Conservation (phyloP, 2,797 vertebrate species). For the Stomatorhinus walkeri region DNA sequence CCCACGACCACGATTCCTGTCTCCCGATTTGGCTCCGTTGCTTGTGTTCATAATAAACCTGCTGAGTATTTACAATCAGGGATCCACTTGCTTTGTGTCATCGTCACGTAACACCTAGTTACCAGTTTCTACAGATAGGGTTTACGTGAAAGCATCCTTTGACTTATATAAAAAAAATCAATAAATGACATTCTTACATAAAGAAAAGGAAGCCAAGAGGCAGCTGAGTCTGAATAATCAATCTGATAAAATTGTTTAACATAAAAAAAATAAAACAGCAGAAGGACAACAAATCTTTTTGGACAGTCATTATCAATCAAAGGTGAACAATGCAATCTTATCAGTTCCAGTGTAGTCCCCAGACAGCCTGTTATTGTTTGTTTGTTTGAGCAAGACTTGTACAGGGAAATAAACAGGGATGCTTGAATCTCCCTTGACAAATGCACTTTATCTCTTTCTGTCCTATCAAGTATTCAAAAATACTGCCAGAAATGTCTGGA, state of each 20-base stretch:
- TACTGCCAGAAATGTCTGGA: slow-evolving; percentile 19
- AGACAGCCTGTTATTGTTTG: slow-evolving; percentile 29
- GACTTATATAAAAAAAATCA: neutral
- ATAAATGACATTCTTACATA: neutral
- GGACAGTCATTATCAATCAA: slow-evolving; percentile 32
- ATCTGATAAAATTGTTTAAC: neutral
- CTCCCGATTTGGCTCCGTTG: no score
- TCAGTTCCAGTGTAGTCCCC: neutral
- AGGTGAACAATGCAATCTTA: neutral
- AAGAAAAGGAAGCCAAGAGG: neutral
- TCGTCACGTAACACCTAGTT: neutral
- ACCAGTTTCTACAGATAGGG: neutral
- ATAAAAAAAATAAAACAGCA: neutral
- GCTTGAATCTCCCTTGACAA: slow-evolving; percentile 18
- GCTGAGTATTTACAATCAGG: no score
- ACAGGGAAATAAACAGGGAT: slow-evolving; percentile 22
- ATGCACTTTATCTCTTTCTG: neutral
- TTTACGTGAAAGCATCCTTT: neutral
- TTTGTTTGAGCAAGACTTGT: slow-evolving; percentile 30
- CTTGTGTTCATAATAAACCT: no score
- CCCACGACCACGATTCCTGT: no score
- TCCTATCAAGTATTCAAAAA: slow-evolving; percentile 13
- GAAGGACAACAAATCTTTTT: neutral
- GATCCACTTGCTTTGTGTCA: no score
- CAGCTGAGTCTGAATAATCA: neutral